Conservation (phyloP, 2,888 invertebrate genomes). For the Apodemia duryi region DNA sequence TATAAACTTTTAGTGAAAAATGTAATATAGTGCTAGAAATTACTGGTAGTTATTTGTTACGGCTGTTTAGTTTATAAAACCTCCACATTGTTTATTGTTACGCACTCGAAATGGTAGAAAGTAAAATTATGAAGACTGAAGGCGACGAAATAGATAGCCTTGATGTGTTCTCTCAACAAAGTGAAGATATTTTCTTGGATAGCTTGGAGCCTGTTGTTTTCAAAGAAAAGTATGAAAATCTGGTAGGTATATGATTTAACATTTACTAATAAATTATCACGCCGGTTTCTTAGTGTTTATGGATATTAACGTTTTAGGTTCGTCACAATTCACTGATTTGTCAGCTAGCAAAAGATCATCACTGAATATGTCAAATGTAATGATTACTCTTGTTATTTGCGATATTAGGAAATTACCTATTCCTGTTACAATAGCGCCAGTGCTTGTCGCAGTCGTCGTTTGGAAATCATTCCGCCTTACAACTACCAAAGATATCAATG, state of each 20-base stretch:
- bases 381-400: too few species aligned
- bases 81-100: background rate
- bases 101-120: constrained; percentile 55
- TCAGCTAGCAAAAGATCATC: too few species aligned
- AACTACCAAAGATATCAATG: too few species aligned
- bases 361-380: too few species aligned
- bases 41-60: background rate
- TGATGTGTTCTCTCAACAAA: constrained; percentile 52
- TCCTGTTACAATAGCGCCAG: too few species aligned
- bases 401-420: too few species aligned
- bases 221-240: constrained; percentile 50
- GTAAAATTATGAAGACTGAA: constrained; percentile 55
- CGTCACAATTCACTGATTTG: too few species aligned
- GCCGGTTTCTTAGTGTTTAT: too few species aligned
- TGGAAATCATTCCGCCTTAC: too few species aligned
- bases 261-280: too few species aligned
- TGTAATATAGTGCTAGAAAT: background rate
- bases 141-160: constrained; percentile 63
- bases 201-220: constrained; percentile 59
- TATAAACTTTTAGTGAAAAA: background rate
- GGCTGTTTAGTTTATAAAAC: background rate
- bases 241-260: constrained; percentile 37
- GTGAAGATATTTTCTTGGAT: constrained; percentile 58
- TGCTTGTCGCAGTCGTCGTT: too few species aligned
- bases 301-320: too few species aligned